Base-by-base conservation (phyloP, 1,140 invertebrate species). In the Caenorhabditis inopinata region DNA sequence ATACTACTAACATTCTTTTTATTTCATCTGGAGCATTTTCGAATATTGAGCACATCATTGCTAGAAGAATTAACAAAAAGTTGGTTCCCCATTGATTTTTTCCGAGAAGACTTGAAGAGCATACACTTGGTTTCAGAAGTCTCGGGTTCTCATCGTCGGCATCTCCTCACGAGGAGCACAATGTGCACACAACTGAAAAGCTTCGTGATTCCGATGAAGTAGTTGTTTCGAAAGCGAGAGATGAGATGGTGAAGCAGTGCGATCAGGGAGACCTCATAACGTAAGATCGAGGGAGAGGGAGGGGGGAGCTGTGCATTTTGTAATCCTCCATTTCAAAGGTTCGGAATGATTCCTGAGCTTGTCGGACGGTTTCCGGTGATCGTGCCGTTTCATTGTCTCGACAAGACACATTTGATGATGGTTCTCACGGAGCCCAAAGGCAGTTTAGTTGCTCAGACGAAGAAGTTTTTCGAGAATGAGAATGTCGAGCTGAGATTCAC, bases 1-100 rank as follows among this genome's bases (percentile, higher is more conserved):
- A 99, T 89, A 99, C 97, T 42, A 98, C 96, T 46, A 98, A 99
- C 90, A 99, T 99, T 84, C 90, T 99, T 9, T 99, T 99, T 90
- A 95, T 99, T n/a, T 96, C 95, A 2, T 98, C 96, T 75, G 97
- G 97, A n/a, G 97, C 97, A n/a, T 99, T 98, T 87, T 68, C 83
- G 14, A 58, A 96, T 1, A 90, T 99, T 1, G 96, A 99, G 88
- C 92, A 95, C 84, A 92, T 99, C 51, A 94, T 99, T 48, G 94
- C 93, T 51, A 91, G 95, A 62, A 91, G 97, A 85, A 94, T 94
- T 90, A 96, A 96, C 90, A 94, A 25, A 79, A 87, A 35, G 38
- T 68, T 21, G 21, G 2, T 14, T 42, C 38, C 38, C 14, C 38
- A 7, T 42, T 14, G 6, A 42, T 4, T 68, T 38, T 38, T 38